These are phyloP conservation scores for Diglossa brunneiventris DNA, from an alignment of 2,113 vertebrate species.

Conservation along the genomic window DNA sequence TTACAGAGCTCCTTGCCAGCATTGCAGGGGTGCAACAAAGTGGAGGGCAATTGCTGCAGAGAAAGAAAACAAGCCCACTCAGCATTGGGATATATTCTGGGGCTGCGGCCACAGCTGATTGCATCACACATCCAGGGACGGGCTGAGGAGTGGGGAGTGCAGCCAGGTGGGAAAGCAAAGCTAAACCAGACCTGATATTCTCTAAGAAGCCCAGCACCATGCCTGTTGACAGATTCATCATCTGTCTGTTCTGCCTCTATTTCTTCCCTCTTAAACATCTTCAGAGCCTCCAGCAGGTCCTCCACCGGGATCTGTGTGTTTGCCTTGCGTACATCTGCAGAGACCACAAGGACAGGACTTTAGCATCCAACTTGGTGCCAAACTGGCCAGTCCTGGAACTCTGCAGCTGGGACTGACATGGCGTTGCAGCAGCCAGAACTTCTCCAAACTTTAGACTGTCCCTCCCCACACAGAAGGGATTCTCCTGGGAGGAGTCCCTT, in stretches of 20 bases:
- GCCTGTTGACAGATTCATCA: background rate
- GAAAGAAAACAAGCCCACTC: background rate
- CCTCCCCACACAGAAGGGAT: background rate
- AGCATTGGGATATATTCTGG: background rate
- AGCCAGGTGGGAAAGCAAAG: background rate
- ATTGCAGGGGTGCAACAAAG: constrained; percentile 9
- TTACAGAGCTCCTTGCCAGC: constrained; percentile 29
- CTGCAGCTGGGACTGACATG: background rate
- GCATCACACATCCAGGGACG: too few relatives aligned
- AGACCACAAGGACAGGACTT: background rate
- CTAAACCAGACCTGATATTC: constrained; percentile 49
- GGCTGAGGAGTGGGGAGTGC: background rate
- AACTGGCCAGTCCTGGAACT: background rate
- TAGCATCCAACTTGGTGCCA: background rate
- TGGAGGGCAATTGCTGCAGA: constrained; percentile 33
- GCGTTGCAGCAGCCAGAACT: background rate
- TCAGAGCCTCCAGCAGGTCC: constrained; percentile 41
- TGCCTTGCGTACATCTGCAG: background rate
- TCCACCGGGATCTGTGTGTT: constrained; percentile 20
- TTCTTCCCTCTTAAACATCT: constrained; percentile 34
- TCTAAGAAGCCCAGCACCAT: background rate
- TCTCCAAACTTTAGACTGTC: background rate
- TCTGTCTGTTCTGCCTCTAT: constrained; percentile 39
- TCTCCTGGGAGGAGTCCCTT: background rate
- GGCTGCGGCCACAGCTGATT: background rate